phyloP scores from a whole-genome alignment of 2,113 vertebrate species.

The Tetraodon nigroviridis region DNA sequence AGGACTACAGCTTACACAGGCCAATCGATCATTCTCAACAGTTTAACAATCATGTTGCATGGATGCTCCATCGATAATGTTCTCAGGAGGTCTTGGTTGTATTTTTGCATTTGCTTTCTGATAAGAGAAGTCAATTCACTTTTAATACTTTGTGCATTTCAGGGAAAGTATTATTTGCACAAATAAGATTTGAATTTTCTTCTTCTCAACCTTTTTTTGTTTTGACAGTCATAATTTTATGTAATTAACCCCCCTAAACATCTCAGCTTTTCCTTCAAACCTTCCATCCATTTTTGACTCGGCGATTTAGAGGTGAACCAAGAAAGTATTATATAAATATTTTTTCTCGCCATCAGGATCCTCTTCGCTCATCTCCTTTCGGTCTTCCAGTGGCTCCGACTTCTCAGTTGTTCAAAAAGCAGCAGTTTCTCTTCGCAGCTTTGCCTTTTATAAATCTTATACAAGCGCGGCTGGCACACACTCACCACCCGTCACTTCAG shows the following conservation, averaged over 20 bases:
- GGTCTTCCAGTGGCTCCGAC: conserved; percentile 5
- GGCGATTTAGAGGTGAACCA: conserved; percentile 45
- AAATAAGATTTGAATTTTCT: conserved; percentile 3
- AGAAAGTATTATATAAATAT: conserved; percentile 40
- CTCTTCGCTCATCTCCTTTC: background rate
- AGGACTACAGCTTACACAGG: too few relatives aligned
- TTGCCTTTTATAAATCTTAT: conserved; percentile 13
- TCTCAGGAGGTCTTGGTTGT: background rate
- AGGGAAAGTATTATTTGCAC: conserved; percentile 29
- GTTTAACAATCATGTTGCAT: too few relatives aligned
- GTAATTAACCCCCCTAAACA: conserved; percentile 18
- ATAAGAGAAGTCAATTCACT: conserved; percentile 19
- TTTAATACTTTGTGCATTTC: conserved; percentile 35
- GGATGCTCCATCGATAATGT: too few relatives aligned
- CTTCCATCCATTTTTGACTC: conserved; percentile 50
- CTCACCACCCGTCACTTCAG: conserved; percentile 32
- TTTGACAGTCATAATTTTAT: conserved; percentile 24
- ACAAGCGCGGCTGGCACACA: conserved; percentile 9
- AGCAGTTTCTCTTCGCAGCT: conserved; percentile 1
- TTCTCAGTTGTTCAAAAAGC: conserved; percentile 22
- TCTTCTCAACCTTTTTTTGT: conserved; percentile 29
- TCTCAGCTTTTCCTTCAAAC: conserved; percentile 39
- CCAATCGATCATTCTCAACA: too few relatives aligned
- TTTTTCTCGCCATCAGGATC: conserved; percentile 25
- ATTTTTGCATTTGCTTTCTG: background rate